phyloP scores from a whole-genome alignment of 2,797 vertebrate species.

The Poecilia gillii region DNA sequence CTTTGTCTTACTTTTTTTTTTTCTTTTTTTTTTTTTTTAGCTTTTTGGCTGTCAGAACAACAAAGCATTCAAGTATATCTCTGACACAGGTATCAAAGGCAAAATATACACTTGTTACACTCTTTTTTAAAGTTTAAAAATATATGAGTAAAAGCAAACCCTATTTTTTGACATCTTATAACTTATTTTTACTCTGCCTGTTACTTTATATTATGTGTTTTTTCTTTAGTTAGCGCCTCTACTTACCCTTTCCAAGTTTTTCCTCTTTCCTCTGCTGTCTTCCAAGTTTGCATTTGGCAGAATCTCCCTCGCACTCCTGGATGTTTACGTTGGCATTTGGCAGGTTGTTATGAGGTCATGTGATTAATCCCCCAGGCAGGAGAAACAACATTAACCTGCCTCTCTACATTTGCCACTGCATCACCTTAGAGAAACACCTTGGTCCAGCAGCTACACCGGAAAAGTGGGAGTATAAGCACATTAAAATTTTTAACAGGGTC shows the following conservation, averaged over 20 bases:
- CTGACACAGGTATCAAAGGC: slow-evolving; percentile 37
- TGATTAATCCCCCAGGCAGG: slow-evolving; percentile 71
- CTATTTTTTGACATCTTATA: not conserved
- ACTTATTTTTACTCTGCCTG: not conserved
- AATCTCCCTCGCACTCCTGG: slow-evolving; percentile 49
- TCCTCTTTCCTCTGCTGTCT: slow-evolving; percentile 33
- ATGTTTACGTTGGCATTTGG: slow-evolving; percentile 77
- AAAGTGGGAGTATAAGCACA: slow-evolving; percentile 23
- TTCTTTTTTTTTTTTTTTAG: too few species aligned
- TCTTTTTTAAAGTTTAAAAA: not conserved
- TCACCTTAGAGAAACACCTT: slow-evolving; percentile 62
- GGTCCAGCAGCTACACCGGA: slow-evolving; percentile 32
- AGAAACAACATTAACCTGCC: slow-evolving; percentile 74
- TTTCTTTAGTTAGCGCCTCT: not conserved
- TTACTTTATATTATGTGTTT: not conserved
- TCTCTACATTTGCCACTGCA: slow-evolving; percentile 71
- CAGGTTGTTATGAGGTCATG: slow-evolving; percentile 69
- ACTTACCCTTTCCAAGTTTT: slow-evolving; percentile 11
- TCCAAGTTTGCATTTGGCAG: slow-evolving; percentile 59
- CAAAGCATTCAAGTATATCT: slow-evolving; percentile 31
- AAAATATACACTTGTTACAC: not conserved
- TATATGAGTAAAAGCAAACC: not conserved
- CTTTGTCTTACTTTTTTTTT: slow-evolving; percentile 36
- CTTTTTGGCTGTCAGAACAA: slow-evolving; percentile 33
- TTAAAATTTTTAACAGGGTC: slow-evolving; percentile 38